phyloP scores from a whole-genome alignment of 2,113 vertebrate species.

The Dasyurus viverrinus region DNA sequence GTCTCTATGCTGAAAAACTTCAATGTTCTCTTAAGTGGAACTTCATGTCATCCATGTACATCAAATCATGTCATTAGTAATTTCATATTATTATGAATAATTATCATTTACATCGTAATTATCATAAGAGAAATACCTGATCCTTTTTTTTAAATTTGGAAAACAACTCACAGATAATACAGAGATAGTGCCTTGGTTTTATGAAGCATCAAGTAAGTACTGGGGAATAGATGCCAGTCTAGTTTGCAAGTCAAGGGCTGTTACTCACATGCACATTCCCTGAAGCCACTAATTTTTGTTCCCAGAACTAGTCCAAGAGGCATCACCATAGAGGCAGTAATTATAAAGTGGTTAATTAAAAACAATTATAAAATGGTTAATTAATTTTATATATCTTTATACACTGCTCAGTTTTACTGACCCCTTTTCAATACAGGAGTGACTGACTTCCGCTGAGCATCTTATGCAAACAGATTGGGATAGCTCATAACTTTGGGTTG shows the following conservation, averaged over 20 bases:
- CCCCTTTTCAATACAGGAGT: conserved; percentile 61
- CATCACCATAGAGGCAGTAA: conserved; percentile 74
- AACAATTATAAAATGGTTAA: conserved; percentile 81
- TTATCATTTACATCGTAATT: neutral
- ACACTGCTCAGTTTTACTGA: conserved; percentile 73
- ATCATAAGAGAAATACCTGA: neutral
- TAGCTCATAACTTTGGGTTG: conserved; percentile 28
- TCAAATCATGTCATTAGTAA: neutral
- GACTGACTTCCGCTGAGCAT: conserved; percentile 58
- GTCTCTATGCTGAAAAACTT: neutral
- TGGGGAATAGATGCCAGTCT: conserved; percentile 61
- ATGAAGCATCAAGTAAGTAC: conserved; percentile 61
- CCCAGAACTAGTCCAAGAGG: conserved; percentile 78
- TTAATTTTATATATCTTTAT: conserved; percentile 76
- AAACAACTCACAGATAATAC: conserved; percentile 48
- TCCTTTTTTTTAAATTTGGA: conserved; percentile 43
- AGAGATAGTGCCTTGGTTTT: conserved; percentile 44
- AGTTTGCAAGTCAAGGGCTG: conserved; percentile 64
- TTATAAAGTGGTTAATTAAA: conserved; percentile 82
- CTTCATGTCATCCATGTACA: neutral
- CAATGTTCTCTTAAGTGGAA: neutral
- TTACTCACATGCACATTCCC: conserved; percentile 75
- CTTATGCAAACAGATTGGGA: conserved; percentile 41
- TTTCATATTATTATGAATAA: neutral
- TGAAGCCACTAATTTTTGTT: conserved; percentile 70